Evolutionary conservation across 2,797 vertebrate genomes (phyloP), one percentile per base, ranked within the genome.

Genomic region (Clarias platycephalus): DNA sequence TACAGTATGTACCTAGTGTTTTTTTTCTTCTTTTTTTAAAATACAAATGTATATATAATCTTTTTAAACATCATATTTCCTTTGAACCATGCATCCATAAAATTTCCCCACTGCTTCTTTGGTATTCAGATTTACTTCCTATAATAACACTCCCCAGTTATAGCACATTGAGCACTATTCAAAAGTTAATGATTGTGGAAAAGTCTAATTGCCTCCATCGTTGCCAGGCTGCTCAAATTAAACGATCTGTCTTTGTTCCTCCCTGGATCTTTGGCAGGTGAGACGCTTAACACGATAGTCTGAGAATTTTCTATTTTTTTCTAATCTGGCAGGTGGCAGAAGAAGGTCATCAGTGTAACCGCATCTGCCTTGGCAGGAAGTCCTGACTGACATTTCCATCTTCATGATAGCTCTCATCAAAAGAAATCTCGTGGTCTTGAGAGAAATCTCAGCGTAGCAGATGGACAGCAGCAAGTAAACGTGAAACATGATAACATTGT

Each of bases 401-500:
- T 84, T 49, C 24, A 55, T 26, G 80, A 79, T 80, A 63, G 74
- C 24, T 80, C 72, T 82, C 66, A 78, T 40, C 62, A 64, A 58
- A 66, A 34, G 0, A 66, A 80, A 64, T 18, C 64, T 84, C 67
- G 18, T 3, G 18, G 68, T 71, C 79, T 87, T 70, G 40, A 77
- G 63, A 71, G 44, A 53, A 84, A 80, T 10, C 70, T 57, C 16
- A 34, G 81, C 75, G 53, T 78, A 62, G 62, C 68, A 24, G 34
- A 86, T 31, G 78, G 62, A 75, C 67, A 85, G 81, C n/a, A 20
- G 63, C 18, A 75, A 76, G 83, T 57, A 67, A 79, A 68, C 70
- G 62, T 81, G 81, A 88, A 83, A 88, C 84, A 83, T 24, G 37
- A 89, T 87, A 83, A 85, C 68, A 31, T 68, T 77, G 68, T 49